Base-by-base conservation (phyloP, 2,113 vertebrate species). In the Plectropomus leopardus region DNA sequence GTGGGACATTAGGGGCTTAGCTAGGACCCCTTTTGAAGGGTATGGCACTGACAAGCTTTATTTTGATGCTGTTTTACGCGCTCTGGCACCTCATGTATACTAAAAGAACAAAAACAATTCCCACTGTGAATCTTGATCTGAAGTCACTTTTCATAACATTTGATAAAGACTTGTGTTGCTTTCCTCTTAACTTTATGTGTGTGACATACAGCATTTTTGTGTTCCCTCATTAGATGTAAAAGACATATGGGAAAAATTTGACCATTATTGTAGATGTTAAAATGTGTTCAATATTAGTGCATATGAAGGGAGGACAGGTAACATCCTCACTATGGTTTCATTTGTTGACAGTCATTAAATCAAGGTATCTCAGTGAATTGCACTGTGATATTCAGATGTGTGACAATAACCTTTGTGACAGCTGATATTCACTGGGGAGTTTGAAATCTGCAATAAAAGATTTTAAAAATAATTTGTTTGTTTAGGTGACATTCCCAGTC, bases 401-500 rank as follows among this genome's bases (percentile, higher is more conserved):
- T 42, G n/a, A 26, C 26, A 24, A 17, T 44, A 6, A 60, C 1
- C 7, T 63, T 0, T 26, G 23, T 45, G 26, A 30, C 32, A 40
- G 14, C 48, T 68, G n/a, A 24, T n/a, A 47, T 5, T 26, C 10
- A 53, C 2, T 26, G 15, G 19, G 36, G 1, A 32, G 23, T 9
- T 74, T n/a, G 9, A n/a, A 36, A 26, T 63, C 8, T 64, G 9
- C 13, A 51, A 8, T 53, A 60, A 54, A 48, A 45, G 19, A 58
- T 17, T 1, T 13, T n/a, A n/a, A 23, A 26, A 13, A 53, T 24
- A 1, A 34, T 60, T 21, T 66, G 21, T 78, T 7, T 84, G 16
- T 61, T 3, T 14, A 92, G 86, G 85, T 97, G 80, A 96, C 96
- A 15, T 97, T 97, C 72, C 96, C 96, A 0, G 78, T 96, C 64